These are phyloP conservation scores for Pipistrellus nathusii DNA, from an alignment of 2,797 vertebrate species.

Conservation along the genomic window DNA sequence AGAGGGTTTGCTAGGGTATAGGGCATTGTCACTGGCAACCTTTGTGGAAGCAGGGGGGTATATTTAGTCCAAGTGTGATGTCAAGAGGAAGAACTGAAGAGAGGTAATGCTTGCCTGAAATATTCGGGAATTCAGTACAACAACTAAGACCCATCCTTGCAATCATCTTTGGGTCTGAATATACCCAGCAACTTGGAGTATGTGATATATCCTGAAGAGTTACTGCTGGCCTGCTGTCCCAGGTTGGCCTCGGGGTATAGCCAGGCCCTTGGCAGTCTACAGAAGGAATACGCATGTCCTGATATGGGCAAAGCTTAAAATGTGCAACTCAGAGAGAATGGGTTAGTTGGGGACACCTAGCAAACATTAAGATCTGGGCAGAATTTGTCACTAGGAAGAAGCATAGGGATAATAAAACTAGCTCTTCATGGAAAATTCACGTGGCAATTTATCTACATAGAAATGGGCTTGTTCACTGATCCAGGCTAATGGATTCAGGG, in stretches of 20 bases:
- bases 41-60: neutral
- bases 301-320: neutral
- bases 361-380: neutral
- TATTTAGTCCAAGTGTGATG: neutral
- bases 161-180: neutral
- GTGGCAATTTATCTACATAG: neutral
- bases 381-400: neutral
- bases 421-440: slow-evolving; percentile 15
- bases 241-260: neutral
- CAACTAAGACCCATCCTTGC: neutral
- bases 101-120: neutral
- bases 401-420: neutral
- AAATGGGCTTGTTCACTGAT: neutral
- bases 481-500: neutral
- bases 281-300: neutral
- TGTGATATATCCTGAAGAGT: neutral
- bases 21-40: neutral
- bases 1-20: neutral
- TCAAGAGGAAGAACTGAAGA: neutral
- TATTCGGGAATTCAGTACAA: neutral
- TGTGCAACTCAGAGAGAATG: neutral
- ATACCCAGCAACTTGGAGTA: neutral
- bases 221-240: neutral
- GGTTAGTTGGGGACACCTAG: neutral
- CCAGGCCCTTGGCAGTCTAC: neutral